phyloP scores from a whole-genome alignment of 2,113 vertebrate species.

The Eptesicus fuscus region DNA sequence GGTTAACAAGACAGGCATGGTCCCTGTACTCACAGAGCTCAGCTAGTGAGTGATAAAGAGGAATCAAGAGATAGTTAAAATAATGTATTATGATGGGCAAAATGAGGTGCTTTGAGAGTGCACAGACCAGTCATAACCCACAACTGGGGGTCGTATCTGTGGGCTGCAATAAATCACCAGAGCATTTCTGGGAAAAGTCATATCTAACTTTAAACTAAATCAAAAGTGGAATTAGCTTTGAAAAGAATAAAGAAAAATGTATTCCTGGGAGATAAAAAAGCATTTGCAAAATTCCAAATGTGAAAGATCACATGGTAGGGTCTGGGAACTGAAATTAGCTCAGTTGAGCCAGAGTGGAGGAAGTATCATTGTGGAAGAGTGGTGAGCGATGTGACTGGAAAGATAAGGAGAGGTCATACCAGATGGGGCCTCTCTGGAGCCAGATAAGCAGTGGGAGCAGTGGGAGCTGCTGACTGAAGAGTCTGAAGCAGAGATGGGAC shows the following conservation, averaged over 20 bases:
- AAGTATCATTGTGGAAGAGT: background rate
- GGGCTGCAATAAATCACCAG: background rate
- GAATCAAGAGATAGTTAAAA: background rate
- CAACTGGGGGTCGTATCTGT: accelerated
- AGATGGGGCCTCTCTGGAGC: background rate
- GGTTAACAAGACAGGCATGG: background rate
- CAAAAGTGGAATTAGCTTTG: background rate
- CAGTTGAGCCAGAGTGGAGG: background rate
- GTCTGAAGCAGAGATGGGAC: background rate
- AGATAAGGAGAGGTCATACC: background rate
- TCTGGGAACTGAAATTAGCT: background rate
- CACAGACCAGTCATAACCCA: background rate
- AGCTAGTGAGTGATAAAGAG: background rate
- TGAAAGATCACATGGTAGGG: background rate
- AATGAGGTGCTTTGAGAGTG: background rate
- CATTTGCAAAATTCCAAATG: background rate
- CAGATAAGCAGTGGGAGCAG: background rate
- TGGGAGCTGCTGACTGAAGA: background rate
- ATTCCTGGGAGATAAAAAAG: background rate
- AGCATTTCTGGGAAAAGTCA: background rate
- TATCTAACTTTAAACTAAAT: background rate
- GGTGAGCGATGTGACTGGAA: background rate
- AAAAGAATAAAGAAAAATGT: background rate
- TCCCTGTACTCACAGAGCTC: background rate
- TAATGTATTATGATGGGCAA: background rate